Evolutionary conservation across 92 coral and sea anemone species (phyloP), one percentile per base, ranked within the genome.

Genomic region (Zoanthus solanderi): DNA sequence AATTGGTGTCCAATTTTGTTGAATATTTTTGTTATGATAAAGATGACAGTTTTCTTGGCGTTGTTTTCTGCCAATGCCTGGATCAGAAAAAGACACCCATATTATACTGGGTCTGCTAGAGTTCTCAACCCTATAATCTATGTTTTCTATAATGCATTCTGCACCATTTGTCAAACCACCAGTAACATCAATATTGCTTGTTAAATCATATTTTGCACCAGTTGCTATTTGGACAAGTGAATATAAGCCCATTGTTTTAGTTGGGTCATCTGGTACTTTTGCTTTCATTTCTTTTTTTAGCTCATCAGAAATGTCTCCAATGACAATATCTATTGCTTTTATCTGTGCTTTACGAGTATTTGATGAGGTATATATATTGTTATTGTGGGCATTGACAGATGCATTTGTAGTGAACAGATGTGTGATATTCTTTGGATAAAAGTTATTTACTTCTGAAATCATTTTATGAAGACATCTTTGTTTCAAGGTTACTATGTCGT

Each of bases 101-200:
- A 91, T 91, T 29, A 90, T 90, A 54, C 93, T 92, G 78, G 94
- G 94, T 76, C 96, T 89, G 32, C 6, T 83, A 15, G 96, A 89
- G 75, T 84, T 42, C 1, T 5, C 34, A 47, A 94, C 94, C 60
- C 97, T 80, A 91, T 94, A 94, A 50, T 89, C 93, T 17, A 94
- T 94, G 0, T 83, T 88, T 52, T 78, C 79, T 5, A 94, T 79
- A 1, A 84, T 78, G 78, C 92, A 94, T 47, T 94, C 95, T 89
- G 93, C 88, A 75, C 94, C 96, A 90, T 92, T 94, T 32, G 92
- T 94, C 88, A 94, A 78, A 10, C 97, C 97, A 72, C 90, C 97
- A 52, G 78, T 37, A 2, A 93, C 94, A 82, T 48, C 71, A 48
- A 93, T 82, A 87, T 93, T 93, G 7, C 90, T 72, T 79, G 94